Conservation (phyloP, 1,140 invertebrate genomes). For the Drosophila punjabiensis region DNA sequence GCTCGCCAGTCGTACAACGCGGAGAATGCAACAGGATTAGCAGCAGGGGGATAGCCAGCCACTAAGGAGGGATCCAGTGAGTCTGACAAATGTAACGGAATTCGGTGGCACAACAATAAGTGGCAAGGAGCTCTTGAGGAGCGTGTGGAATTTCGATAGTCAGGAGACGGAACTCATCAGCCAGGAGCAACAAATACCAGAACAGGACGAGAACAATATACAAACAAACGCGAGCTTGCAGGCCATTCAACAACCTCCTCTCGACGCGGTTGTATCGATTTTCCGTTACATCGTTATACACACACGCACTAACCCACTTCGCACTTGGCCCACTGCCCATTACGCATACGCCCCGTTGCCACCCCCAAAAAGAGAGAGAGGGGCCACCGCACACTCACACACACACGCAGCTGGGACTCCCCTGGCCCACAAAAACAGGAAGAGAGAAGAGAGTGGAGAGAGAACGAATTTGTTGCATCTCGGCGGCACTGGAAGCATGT, state of each 20-base stretch:
- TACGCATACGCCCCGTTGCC: constrained; percentile 72
- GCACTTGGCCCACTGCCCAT: constrained; percentile 54
- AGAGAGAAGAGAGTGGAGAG: constrained; percentile 2
- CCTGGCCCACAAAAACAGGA: background rate
- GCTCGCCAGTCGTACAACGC: constrained; percentile 24
- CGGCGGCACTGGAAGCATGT: constrained; percentile 67
- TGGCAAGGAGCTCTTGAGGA: constrained; percentile 10
- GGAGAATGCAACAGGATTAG: constrained; percentile 35
- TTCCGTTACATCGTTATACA: constrained; percentile 81
- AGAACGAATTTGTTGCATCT: constrained; percentile 44
- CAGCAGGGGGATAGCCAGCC: constrained; percentile 1
- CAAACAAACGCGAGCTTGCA: constrained; percentile 26
- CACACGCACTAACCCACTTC: constrained; percentile 79
- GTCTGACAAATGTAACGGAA: constrained; percentile 23
- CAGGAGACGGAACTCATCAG: background rate
- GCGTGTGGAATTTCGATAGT: constrained; percentile 4
- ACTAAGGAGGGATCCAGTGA: background rate
- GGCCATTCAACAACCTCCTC: constrained; percentile 71
- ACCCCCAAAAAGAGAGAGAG: constrained; percentile 17
- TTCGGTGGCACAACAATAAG: constrained; percentile 5
- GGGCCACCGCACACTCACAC: background rate
- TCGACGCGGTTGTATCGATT: constrained; percentile 66
- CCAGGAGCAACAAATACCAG: constrained; percentile 35
- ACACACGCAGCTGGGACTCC: constrained; percentile 13
- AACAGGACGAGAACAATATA: constrained; percentile 15